A percentile compares a stretch with the other conserved stretches of the same genome.
These are phyloP conservation scores for Steinernema feltiae DNA, from an alignment of 1,140 invertebrate species.

Conservation along the genomic window DNA sequence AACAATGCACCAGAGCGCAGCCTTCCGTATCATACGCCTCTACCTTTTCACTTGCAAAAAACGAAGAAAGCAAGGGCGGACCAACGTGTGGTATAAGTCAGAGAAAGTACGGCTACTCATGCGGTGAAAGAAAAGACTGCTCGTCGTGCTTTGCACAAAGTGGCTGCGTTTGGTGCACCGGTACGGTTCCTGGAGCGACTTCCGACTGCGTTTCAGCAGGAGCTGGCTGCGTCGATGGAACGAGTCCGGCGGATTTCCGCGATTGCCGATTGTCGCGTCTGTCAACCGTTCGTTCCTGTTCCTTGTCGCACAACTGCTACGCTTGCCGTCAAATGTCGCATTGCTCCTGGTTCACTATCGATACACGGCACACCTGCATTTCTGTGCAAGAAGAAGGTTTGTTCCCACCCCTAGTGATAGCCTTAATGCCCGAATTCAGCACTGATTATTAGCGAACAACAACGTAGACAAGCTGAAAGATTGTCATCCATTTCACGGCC, in stretches of 20 bases:
- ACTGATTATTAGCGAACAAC: constrained; percentile 47
- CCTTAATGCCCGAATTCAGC: constrained; percentile 28
- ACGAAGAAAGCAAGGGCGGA: constrained; percentile 32
- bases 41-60: constrained; percentile 45
- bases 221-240: constrained; percentile 33
- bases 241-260: not conserved
- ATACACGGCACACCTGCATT: constrained; percentile 44
- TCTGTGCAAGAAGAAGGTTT: constrained; percentile 50
- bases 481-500: constrained; percentile 21
- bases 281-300: constrained; percentile 26
- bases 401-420: not conserved
- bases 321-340: constrained; percentile 45
- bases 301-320: constrained; percentile 46
- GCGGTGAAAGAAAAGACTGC: constrained; percentile 35
- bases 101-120: constrained; percentile 26
- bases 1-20: constrained; percentile 36
- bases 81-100: constrained; percentile 29
- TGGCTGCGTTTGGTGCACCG: constrained; percentile 36
- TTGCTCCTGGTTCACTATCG: constrained; percentile 52
- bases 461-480: constrained; percentile 38
- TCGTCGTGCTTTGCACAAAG: constrained; percentile 29
- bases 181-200: constrained; percentile 17
- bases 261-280: constrained; percentile 17
- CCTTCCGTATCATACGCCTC: constrained; percentile 45
- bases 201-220: constrained; percentile 29